These are phyloP conservation scores for Patella depressa DNA, from an alignment of 2,888 invertebrate genomes.

Conservation along the genomic window DNA sequence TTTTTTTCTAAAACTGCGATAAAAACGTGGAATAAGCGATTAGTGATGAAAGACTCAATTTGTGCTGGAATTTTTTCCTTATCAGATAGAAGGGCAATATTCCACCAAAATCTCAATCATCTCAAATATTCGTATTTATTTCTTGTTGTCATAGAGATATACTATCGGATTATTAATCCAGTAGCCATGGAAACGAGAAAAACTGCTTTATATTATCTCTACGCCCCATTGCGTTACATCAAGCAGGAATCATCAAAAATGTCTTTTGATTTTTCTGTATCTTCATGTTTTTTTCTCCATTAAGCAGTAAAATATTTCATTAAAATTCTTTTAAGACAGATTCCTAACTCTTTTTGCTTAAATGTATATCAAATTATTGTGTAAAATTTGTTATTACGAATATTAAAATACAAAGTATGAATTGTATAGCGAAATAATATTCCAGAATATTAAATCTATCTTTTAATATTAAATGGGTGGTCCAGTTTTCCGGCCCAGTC, in stretches of 20 bases:
- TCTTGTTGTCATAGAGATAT: constrained; percentile 2
- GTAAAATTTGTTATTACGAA: too few relatives aligned
- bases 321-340: background rate
- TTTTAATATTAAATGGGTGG: too few relatives aligned
- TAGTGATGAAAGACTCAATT: constrained; percentile 9
- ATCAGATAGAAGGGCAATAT: constrained; percentile 8
- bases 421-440: too few relatives aligned
- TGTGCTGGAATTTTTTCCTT: background rate
- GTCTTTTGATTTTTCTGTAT: constrained; percentile 3
- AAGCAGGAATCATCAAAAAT: background rate
- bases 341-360: too few relatives aligned
- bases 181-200: constrained; percentile 8
- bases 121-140: constrained; percentile 5
- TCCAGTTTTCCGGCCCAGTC: too few relatives aligned
- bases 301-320: background rate
- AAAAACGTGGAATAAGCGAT: constrained; percentile 6
- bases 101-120: background rate
- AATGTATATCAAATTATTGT: too few relatives aligned
- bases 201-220: background rate
- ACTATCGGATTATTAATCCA: background rate
- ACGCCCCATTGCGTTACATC: background rate
- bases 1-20: background rate
- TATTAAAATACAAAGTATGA: too few relatives aligned
- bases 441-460: too few relatives aligned
- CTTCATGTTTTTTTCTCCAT: background rate